These are phyloP conservation scores for Indri indri DNA, from an alignment of 2,113 vertebrate genomes.

Conservation along the genomic window DNA sequence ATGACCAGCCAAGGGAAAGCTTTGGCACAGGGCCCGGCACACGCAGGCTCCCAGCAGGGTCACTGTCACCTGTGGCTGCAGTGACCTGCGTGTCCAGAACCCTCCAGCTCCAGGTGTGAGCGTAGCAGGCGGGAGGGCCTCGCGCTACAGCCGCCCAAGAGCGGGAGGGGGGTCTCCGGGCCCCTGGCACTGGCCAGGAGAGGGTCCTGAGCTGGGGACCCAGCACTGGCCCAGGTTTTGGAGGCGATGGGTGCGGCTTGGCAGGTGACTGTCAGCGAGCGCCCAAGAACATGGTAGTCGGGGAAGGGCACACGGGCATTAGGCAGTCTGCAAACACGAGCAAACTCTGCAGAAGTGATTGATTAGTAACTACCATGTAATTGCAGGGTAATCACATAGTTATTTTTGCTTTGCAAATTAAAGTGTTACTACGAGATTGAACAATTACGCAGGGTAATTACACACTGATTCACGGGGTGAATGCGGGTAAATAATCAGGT, in stretches of 20 bases:
- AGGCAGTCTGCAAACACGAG: slow-evolving; percentile 25
- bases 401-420: slow-evolving; percentile 85
- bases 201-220: not conserved
- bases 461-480: slow-evolving; percentile 20
- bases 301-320: not conserved
- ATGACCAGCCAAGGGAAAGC: fast-evolving
- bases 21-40: not conserved
- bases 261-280: not conserved
- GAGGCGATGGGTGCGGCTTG: not conserved
- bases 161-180: too few species aligned
- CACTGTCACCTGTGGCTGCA: fast-evolving
- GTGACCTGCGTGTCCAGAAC: too few species aligned
- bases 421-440: slow-evolving; percentile 81
- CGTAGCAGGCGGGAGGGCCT: not conserved
- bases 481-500: slow-evolving; percentile 31
- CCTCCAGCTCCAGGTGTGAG: not conserved
- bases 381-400: slow-evolving; percentile 82
- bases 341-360: slow-evolving; percentile 75
- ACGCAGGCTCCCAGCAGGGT: fast-evolving
- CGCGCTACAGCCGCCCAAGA: fast-evolving
- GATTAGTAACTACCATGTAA: slow-evolving; percentile 81
- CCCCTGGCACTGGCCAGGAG: not conserved
- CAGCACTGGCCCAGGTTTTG: not conserved
- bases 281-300: fast-evolving
- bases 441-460: slow-evolving; percentile 81